Evolutionary conservation across 2,888 invertebrate genomes (phyloP).

Genomic region (Spodoptera picta): DNA sequence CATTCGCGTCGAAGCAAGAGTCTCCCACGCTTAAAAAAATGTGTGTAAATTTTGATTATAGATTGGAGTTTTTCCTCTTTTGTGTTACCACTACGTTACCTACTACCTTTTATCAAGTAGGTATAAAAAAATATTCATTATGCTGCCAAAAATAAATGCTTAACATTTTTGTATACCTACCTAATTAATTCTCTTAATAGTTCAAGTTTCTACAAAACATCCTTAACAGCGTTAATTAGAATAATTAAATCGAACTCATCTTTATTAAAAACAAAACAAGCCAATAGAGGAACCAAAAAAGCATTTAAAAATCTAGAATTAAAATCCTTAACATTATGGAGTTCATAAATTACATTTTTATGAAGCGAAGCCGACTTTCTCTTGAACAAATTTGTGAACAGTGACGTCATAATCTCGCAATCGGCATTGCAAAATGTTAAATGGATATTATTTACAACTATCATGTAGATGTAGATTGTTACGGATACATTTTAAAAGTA

Average conservation of each 20-base stretch:
- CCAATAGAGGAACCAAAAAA: conserved; percentile 9
- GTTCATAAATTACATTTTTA: conserved; percentile 11
- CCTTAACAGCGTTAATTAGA: not conserved
- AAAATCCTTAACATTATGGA: conserved; percentile 6
- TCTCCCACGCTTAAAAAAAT: too few relatives aligned
- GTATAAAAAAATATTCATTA: too few relatives aligned
- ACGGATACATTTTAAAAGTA: conserved; percentile 19
- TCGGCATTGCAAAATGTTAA: conserved; percentile 33
- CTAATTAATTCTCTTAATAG: conserved; percentile 11
- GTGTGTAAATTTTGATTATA: too few relatives aligned
- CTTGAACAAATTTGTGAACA: conserved; percentile 20
- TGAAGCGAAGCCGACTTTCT: conserved; percentile 39
- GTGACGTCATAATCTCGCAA: conserved; percentile 31
- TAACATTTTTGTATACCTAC: conserved; percentile 8
- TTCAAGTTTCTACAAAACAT: conserved; percentile 15
- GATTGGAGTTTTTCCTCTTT: too few relatives aligned
- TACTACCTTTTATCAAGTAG: too few relatives aligned
- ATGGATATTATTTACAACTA: conserved; percentile 42
- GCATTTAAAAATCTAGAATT: not conserved
- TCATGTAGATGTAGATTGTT: conserved; percentile 21
- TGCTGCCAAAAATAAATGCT: too few relatives aligned
- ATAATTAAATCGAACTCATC: conserved; percentile 9
- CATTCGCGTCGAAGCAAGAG: too few relatives aligned
- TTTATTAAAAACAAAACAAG: conserved; percentile 1
- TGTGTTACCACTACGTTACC: too few relatives aligned